A percentile compares a stretch with the other conserved stretches of the same genome.
phyloP scores from a whole-genome alignment of 2,113 vertebrate genomes.

The Scopus umbretta region DNA sequence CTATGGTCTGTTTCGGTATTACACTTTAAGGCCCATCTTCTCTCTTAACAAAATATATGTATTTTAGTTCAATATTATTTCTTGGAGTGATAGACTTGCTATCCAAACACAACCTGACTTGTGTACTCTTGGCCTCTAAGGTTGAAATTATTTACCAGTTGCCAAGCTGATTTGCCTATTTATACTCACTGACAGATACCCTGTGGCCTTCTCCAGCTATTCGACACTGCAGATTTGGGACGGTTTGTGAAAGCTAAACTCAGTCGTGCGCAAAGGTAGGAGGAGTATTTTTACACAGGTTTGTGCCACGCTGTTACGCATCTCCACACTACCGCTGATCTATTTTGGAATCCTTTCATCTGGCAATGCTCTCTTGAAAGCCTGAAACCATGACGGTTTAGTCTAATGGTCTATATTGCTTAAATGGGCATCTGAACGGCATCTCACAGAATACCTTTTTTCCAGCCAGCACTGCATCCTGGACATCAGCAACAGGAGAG shows the following conservation, averaged over 20 bases:
- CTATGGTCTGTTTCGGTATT: not conserved
- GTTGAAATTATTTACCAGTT: not conserved
- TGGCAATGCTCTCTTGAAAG: not conserved
- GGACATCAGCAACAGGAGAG: not conserved
- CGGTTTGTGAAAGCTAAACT: not conserved
- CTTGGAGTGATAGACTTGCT: not conserved
- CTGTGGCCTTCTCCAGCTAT: not conserved
- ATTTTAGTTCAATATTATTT: not conserved
- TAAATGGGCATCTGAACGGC: not conserved
- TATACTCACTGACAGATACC: not conserved
- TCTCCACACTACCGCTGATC: not conserved
- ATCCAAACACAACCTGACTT: not conserved
- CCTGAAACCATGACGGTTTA: not conserved
- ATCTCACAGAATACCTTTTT: not conserved
- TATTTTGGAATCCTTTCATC: not conserved
- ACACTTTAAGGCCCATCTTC: not conserved
- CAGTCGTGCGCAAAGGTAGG: not conserved
- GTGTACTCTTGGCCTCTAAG: not conserved
- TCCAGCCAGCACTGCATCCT: not conserved
- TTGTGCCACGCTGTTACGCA: not conserved
- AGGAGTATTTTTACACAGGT: not conserved
- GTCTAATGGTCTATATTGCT: not conserved
- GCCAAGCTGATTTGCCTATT: not conserved
- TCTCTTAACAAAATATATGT: not conserved
- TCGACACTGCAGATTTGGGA: not conserved